Evolutionary conservation across 2,888 invertebrate species (phyloP), one percentile per base, ranked within the genome.

Genomic region (Slavum lentiscoides): DNA sequence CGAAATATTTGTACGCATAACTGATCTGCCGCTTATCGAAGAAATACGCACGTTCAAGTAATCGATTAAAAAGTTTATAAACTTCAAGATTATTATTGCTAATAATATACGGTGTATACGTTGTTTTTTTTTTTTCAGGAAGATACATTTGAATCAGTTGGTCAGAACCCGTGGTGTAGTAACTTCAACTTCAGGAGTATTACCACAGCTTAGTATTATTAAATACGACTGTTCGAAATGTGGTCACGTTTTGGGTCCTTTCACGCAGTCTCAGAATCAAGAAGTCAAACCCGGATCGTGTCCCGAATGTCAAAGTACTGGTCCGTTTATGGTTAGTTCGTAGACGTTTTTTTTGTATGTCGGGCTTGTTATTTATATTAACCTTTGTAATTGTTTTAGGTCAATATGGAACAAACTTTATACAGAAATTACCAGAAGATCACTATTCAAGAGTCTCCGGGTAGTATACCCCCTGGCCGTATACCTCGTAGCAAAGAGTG

Each of bases 361-460:
- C 55, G 15, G 21, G 11, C 13, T 82, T 15, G 23, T 43, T 55
- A 53, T 55, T 66, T 69, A 30, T 53, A 19, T 23, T 62, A 55
- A 49, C 23, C 17, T 37, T 55, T 21, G 75, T 61, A 67, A 73
- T 72, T 68, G 73, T 85, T 86, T 4, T 87, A 96, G 92, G 93
- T 99, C 43, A 99, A 99, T 86, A 98, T 98, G 96, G 98, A 98
- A 86, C 93, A 98, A 92, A 99, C 99, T 0, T 87, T 99, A 9
- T 99, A 98, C 87, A 92, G 98, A 75, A 99, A 99, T 88, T 99
- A 98, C 86, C 99, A 99, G 87, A 94, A 97, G 85, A 92, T 99
- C 61, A 98, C 97, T 0, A 90, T 99, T 83, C 99, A 99, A 88
- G 99, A 99, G 88, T 96, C 97, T 5, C 99, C 99, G 0, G 97